Base-by-base conservation (phyloP, 2,888 invertebrate genomes). In the Nudaria mundana region DNA sequence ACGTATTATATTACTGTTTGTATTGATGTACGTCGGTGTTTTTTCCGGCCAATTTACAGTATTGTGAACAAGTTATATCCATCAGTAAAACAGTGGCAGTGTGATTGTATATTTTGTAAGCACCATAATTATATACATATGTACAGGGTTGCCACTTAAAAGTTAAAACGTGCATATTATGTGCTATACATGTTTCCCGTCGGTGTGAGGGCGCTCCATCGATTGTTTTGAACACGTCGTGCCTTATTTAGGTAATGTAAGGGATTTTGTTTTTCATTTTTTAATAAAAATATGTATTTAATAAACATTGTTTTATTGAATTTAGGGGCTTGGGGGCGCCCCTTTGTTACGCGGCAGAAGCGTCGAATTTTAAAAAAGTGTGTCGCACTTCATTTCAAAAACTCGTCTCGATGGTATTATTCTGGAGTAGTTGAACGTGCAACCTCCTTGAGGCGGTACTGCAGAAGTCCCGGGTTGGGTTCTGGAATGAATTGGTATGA, bases 181-280 rank as follows among this genome's bases (percentile, higher is more conserved):
- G 48, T 59, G 57, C 48, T 57, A 52, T 58, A 52, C 48, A 16
- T 35, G 51, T 51, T 52, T 33, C 40, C 42, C 36, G 30, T 57
- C 45, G 50, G 30, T 44, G 53, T 30, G 46, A 22, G 46, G 41
- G 14, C 42, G 42, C 44, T 44, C 47, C 51, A 34, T 46, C 66
- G 63, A 68, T 69, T 63, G 63, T 74, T 76, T n/a, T 76, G 65
- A 74, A 84, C 81, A 80, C 80, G 71, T 81, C 71, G 87, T 88
- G 87, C 87, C 87, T 88, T 87, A 87, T 81, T 76, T 81, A 86
- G 81, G 78, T 86, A 82, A 79, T 78, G 52, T 87, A 87, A 87
- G 81, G 76, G 76, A 82, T 77, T 86, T 86, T 79, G 85, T 85
- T 85, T 20, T 85, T 83, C 77, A 81, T 81, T 87, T 87, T 86